These are phyloP conservation scores for Yponomeuta plumbellus DNA, from an alignment of 2,888 invertebrate species.

Conservation along the genomic window DNA sequence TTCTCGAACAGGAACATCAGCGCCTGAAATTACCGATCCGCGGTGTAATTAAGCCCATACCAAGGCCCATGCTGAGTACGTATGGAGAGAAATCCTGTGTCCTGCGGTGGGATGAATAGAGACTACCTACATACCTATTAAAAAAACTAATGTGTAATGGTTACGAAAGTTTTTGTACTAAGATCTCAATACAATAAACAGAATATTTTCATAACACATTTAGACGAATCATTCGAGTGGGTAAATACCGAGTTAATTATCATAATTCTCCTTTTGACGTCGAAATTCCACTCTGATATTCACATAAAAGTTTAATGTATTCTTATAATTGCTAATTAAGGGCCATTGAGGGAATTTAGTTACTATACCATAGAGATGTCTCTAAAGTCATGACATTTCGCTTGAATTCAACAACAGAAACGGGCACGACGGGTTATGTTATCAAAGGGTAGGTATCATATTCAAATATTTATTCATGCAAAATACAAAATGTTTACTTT, in stretches of 20 bases:
- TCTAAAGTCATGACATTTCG: not conserved
- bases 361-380: not conserved
- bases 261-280: not conserved
- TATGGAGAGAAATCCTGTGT: too few species aligned
- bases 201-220: not conserved
- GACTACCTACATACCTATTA: too few species aligned
- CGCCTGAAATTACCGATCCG: too few species aligned
- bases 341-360: not conserved
- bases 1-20: too few species aligned
- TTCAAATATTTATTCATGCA: too few species aligned
- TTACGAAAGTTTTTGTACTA: too few species aligned
- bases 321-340: not conserved
- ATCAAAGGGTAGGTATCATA: not conserved
- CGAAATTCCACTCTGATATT: not conserved
- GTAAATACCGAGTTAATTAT: not conserved
- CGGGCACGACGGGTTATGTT: not conserved
- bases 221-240: not conserved
- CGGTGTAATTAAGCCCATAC: too few species aligned
- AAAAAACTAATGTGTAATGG: too few species aligned
- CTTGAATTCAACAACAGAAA: not conserved
- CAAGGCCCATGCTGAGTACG: too few species aligned
- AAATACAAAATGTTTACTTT: too few species aligned
- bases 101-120: too few species aligned
- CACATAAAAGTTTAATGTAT: not conserved
- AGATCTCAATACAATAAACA: too few species aligned